Percentiles rank a stretch among this genome's conserved stretches.
phyloP scores from a whole-genome alignment of 2,797 vertebrate genomes.

The Dendrocincla tyrannina region DNA sequence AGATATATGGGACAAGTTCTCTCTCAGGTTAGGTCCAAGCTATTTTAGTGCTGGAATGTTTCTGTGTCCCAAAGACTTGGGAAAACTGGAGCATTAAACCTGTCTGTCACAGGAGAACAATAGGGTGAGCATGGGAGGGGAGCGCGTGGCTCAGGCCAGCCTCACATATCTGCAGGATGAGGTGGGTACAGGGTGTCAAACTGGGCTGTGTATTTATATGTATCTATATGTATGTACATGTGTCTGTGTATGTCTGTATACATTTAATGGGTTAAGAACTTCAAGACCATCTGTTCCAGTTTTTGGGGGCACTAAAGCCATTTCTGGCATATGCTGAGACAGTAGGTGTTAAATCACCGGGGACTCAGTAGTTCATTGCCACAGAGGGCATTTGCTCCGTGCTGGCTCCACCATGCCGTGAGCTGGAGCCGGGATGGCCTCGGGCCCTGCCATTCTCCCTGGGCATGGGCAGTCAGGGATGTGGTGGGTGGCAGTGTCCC shows the following conservation, averaged over 20 bases:
- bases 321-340: constrained; percentile 68
- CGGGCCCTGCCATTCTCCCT: not conserved
- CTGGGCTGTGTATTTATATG: not conserved
- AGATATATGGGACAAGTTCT: not conserved
- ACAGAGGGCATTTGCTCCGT: not conserved
- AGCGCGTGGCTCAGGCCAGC: not conserved
- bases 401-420: constrained; percentile 76
- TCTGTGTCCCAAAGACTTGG: not conserved
- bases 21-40: not conserved
- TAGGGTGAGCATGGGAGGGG: not conserved
- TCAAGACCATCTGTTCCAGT: not conserved
- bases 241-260: not conserved
- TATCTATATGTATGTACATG: not conserved
- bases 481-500: not conserved
- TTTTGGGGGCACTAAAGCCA: constrained; percentile 27
- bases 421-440: not conserved
- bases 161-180: fast-evolving
- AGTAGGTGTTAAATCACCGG: constrained; percentile 75
- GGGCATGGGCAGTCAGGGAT: not conserved
- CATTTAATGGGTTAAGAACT: not conserved
- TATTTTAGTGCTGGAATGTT: not conserved
- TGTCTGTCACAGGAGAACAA: fast-evolving
- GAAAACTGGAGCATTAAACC: not conserved
- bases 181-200: not conserved
- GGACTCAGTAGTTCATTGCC: constrained; percentile 62